A percentile compares a stretch with the other conserved stretches of the same genome.
phyloP scores from a whole-genome alignment of 2,113 vertebrate genomes.

The Sinosuthora webbiana region DNA sequence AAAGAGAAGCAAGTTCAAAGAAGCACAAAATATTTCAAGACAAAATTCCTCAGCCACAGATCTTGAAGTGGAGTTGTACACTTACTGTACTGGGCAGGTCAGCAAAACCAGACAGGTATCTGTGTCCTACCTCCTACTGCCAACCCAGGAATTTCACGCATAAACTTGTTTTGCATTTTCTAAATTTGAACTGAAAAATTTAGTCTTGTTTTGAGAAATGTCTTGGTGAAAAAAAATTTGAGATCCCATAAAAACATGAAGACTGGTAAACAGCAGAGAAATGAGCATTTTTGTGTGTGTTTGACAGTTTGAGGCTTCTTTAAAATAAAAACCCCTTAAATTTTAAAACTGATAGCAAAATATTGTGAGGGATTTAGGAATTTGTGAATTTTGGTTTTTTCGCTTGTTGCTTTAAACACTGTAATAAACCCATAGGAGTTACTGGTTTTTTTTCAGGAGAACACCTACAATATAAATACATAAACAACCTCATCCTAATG shows the following conservation, averaged over 20 bases:
- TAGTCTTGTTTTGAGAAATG: neutral
- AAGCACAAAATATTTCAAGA: neutral
- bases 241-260: neutral
- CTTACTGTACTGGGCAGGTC: neutral
- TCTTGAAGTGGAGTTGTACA: neutral
- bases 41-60: neutral
- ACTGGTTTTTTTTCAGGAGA: neutral
- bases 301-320: neutral
- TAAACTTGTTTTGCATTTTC: neutral
- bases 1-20: neutral
- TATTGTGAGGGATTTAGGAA: neutral
- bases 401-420: neutral
- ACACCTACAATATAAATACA: neutral
- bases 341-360: neutral
- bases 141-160: neutral
- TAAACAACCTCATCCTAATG: neutral
- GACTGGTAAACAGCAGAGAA: neutral
- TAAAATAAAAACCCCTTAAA: neutral
- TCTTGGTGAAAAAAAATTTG: neutral
- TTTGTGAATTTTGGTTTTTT: neutral
- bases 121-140: neutral
- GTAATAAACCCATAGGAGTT: neutral
- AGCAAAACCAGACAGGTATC: accelerated
- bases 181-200: neutral
- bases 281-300: neutral